Percentiles rank a stretch among this genome's conserved stretches.
Conservation (phyloP, 92 coral and sea anemone genomes). For the Diadumene lineata region DNA sequence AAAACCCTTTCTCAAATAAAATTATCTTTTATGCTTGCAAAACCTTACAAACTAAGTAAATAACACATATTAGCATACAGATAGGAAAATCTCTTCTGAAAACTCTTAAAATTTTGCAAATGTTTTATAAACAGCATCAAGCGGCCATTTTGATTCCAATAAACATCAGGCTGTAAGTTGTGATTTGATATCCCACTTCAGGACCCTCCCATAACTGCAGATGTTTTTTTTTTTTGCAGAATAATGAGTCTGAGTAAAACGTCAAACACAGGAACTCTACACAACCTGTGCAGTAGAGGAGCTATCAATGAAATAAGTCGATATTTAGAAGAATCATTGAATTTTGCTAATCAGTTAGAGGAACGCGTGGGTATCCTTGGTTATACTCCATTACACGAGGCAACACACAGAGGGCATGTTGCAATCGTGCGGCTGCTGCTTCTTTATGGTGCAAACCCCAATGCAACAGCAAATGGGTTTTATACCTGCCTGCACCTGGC, state of each 20-base stretch:
- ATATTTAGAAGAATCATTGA: constrained; percentile 50
- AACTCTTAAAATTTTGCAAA: too few species aligned
- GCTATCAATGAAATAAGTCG: constrained; percentile 53
- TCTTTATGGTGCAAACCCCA: constrained; percentile 86
- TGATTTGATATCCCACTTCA: not conserved
- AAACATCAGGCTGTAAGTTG: too few species aligned
- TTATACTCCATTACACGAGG: constrained; percentile 88
- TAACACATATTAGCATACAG: too few species aligned
- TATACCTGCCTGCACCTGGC: constrained; percentile 95
- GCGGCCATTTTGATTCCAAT: too few species aligned
- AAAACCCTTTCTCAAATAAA: too few species aligned
- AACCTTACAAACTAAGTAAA: too few species aligned
- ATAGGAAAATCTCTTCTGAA: too few species aligned
- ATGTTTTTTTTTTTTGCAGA: constrained; percentile 11
- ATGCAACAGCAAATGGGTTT: constrained; percentile 90
- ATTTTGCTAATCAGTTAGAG: constrained; percentile 60
- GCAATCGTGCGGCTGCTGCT: constrained; percentile 73
- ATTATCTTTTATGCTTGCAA: too few species aligned
- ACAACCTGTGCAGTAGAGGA: constrained; percentile 78
- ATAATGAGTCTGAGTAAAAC: constrained; percentile 25
- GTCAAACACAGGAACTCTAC: constrained; percentile 66
- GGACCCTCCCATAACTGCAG: not conserved
- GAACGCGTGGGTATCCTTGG: constrained; percentile 90
- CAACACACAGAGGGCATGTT: constrained; percentile 73
- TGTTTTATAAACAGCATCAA: too few species aligned